Evolutionary conservation across 2,888 invertebrate species (phyloP).

Genomic region (Homarus gammarus): DNA sequence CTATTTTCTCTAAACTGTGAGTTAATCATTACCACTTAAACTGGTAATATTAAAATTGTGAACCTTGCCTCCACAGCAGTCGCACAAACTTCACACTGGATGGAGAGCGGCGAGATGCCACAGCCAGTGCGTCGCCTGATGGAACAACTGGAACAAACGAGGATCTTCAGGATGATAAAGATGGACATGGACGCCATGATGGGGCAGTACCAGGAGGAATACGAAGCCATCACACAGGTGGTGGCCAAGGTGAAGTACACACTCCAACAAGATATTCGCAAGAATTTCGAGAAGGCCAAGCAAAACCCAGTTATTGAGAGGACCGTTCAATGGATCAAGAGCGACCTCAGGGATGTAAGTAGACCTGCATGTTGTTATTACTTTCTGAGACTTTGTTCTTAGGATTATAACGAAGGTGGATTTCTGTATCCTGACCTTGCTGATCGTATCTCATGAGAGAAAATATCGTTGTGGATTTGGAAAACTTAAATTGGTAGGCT

Average conservation of each 20-base stretch:
- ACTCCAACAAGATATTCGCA: conserved; percentile 11
- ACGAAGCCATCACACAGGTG: conserved; percentile 18
- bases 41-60: too few relatives aligned
- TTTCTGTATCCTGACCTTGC: too few relatives aligned
- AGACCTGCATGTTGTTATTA: too few relatives aligned
- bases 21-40: too few relatives aligned
- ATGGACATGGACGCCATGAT: conserved; percentile 2
- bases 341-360: conserved; percentile 25
- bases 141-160: not conserved
- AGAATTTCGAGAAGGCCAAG: not conserved
- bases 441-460: too few relatives aligned
- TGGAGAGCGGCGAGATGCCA: not conserved
- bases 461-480: too few relatives aligned
- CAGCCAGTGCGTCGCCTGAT: not conserved
- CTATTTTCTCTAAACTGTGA: not conserved
- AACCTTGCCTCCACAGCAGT: conserved; percentile 22
- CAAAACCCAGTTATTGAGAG: not conserved
- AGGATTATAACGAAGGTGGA: too few relatives aligned
- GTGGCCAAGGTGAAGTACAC: not conserved
- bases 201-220: conserved; percentile 34
- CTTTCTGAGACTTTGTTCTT: too few relatives aligned
- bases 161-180: not conserved
- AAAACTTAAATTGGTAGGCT: too few relatives aligned
- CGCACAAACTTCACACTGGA: not conserved
- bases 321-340: not conserved